Conservation (phyloP, 2,113 vertebrate species). For the Oceanodroma tethys region DNA sequence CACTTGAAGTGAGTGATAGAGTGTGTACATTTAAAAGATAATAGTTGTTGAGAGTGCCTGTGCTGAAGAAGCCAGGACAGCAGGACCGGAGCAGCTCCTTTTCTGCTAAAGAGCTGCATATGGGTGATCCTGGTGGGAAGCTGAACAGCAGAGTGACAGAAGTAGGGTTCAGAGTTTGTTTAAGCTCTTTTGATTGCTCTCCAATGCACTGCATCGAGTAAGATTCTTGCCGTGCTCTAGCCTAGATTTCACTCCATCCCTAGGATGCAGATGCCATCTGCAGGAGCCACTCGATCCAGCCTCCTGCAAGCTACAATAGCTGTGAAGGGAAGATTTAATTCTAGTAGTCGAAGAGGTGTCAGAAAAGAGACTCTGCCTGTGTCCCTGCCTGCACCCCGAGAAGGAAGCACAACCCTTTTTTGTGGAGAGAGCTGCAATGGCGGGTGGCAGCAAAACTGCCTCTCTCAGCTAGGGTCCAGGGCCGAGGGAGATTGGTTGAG, state of each 20-base stretch:
- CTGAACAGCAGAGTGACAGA: neutral
- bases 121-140: neutral
- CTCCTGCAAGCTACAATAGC: neutral
- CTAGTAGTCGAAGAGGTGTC: neutral
- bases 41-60: neutral
- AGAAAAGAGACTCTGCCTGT: neutral
- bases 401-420: neutral
- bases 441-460: neutral
- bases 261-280: conserved; percentile 57
- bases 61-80: neutral
- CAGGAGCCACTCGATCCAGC: neutral
- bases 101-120: neutral
- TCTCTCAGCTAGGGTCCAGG: neutral
- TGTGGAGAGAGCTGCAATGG: neutral
- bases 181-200: neutral
- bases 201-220: neutral
- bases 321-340: neutral
- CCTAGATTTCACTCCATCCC: neutral
- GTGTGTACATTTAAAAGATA: neutral
- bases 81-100: neutral
- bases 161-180: neutral
- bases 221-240: neutral
- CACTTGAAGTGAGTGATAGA: neutral
- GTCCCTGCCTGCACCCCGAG: neutral
- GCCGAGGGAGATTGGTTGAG: neutral